phyloP scores from a whole-genome alignment of 2,113 vertebrate genomes.

The Myodes glareolus region DNA sequence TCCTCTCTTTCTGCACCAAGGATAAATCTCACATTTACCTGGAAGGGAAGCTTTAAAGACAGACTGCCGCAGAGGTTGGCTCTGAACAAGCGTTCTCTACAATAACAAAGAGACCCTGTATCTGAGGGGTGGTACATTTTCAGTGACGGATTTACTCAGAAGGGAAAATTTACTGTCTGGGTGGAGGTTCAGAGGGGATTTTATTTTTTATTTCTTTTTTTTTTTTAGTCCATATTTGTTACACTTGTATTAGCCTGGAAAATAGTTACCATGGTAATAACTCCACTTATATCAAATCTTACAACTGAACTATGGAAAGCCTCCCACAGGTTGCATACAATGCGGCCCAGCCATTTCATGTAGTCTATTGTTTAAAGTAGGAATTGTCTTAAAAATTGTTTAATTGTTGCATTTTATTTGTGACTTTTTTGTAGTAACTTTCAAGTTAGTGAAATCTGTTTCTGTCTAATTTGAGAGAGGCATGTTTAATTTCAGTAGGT shows the following conservation, averaged over 20 bases:
- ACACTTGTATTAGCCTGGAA: constrained; percentile 66
- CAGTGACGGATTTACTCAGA: constrained; percentile 56
- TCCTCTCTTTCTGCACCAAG: constrained; percentile 54
- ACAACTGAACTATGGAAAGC: constrained; percentile 62
- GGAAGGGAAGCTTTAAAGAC: constrained; percentile 64
- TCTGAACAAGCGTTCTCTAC: constrained; percentile 26
- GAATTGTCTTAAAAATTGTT: constrained; percentile 75
- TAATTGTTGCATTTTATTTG: constrained; percentile 66
- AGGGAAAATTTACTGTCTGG: constrained; percentile 53
- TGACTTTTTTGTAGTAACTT: constrained; percentile 59
- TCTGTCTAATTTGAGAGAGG: constrained; percentile 56
- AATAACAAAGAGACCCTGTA: constrained; percentile 31
- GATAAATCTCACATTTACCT: constrained; percentile 63
- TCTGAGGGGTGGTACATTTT: constrained; percentile 37
- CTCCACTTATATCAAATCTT: constrained; percentile 68
- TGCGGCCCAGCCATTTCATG: constrained; percentile 65
- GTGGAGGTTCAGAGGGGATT: constrained; percentile 8
- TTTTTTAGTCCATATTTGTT: constrained; percentile 64
- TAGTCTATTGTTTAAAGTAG: constrained; percentile 75
- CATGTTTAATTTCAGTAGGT: constrained; percentile 66
- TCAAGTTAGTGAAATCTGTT: constrained; percentile 64
- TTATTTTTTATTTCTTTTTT: neutral
- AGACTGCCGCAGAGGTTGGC: neutral
- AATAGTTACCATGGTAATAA: constrained; percentile 70
- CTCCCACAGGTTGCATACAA: constrained; percentile 48